Evolutionary conservation across 2,888 invertebrate genomes (phyloP).

Genomic region (Hartigia nigra): DNA sequence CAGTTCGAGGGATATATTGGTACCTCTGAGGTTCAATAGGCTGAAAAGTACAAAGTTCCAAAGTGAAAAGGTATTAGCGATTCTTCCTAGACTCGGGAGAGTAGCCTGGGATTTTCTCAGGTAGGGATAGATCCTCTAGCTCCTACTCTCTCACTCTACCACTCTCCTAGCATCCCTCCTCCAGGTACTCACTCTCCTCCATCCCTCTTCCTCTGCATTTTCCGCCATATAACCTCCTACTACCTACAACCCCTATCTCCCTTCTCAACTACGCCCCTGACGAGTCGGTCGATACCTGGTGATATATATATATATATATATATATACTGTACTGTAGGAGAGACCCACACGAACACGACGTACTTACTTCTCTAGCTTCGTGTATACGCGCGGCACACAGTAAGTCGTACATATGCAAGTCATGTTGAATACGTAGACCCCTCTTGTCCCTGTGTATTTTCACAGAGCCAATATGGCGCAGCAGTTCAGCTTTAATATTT

Average conservation of each 20-base stretch:
- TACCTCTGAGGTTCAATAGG: constrained; percentile 1
- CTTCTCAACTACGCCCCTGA: background rate
- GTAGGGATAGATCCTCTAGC: background rate
- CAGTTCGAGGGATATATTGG: background rate
- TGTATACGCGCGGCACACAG: background rate
- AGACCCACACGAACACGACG: background rate
- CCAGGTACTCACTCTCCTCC: background rate
- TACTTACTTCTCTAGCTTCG: background rate
- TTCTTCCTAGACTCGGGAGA: background rate
- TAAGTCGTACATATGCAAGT: background rate
- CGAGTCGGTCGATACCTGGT: background rate
- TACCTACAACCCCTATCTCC: background rate
- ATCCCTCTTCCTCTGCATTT: background rate
- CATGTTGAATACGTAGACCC: background rate
- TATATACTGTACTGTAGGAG: background rate
- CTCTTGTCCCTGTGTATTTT: background rate
- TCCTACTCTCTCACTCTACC: background rate
- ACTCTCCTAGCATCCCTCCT: background rate
- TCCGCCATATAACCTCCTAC: background rate
- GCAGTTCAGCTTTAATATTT: background rate
- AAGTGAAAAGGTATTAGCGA: constrained; percentile 1
- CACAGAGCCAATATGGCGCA: background rate
- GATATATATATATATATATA: background rate
- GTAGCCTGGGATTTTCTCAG: background rate
- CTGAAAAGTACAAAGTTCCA: background rate